These are phyloP conservation scores for Scaeva pyrastri DNA, from an alignment of 2,888 invertebrate species.

Conservation along the genomic window DNA sequence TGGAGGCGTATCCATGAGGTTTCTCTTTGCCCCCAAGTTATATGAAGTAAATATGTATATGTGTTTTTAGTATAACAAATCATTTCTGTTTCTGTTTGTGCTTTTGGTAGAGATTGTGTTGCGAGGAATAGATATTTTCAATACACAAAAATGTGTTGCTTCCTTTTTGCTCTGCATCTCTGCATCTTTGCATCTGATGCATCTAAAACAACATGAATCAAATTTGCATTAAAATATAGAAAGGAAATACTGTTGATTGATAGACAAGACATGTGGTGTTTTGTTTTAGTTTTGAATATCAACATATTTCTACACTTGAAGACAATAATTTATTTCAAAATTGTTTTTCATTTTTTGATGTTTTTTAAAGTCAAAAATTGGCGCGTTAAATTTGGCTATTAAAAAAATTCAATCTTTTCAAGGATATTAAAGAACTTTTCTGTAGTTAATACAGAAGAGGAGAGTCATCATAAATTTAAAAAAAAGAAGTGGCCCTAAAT, in stretches of 20 bases:
- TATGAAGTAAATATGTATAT: constrained; percentile 32
- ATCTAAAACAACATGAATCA: constrained; percentile 1
- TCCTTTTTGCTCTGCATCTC: constrained; percentile 11
- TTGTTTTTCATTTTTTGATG: neutral
- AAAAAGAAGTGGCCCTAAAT: no score
- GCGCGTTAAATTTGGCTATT: no score
- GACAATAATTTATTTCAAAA: constrained; percentile 11
- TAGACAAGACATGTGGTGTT: constrained; percentile 37
- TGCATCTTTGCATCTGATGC: no score
- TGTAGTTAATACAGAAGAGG: no score
- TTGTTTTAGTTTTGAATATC: neutral
- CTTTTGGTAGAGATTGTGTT: constrained; percentile 23
- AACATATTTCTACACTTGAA: neutral
- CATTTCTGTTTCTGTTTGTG: constrained; percentile 23
- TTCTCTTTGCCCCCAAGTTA: constrained; percentile 14
- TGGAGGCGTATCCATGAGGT: constrained; percentile 51
- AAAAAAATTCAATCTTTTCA: no score
- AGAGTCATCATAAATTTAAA: no score
- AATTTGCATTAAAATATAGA: constrained; percentile 58
- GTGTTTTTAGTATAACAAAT: constrained; percentile 45
- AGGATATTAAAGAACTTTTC: no score
- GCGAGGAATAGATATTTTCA: neutral
- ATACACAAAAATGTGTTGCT: constrained; percentile 27
- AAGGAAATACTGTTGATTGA: constrained; percentile 60
- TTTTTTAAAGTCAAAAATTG: neutral